Base-by-base conservation (phyloP, 2,113 vertebrate species). In the Percina caprodes region DNA sequence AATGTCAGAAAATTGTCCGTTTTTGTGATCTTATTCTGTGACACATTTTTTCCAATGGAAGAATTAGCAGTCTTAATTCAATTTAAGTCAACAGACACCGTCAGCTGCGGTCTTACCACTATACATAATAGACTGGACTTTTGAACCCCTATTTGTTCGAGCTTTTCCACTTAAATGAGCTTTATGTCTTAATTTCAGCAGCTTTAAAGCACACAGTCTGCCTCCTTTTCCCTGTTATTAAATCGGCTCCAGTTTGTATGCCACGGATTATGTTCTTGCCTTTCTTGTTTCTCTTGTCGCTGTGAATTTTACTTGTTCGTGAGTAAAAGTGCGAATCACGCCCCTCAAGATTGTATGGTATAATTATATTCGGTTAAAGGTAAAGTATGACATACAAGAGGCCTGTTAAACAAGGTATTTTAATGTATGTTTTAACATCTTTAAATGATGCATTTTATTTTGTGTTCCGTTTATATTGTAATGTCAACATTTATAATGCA, bases 371-470 rank as follows among this genome's bases (percentile, higher is more conserved):
- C 71, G 35, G 21, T 58, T 68, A 24, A 80, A 63, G 12, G 21
- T 52, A 23, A 12, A 30, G 16, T 83, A 18, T 72, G 21, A 60
- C 21, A 73, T 26, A 46, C 46, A 55, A 63, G 51, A 18, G 10
- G 13, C 23, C 26, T 45, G 24, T 46, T 59, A 24, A 48, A 48
- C 11, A 39, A 79, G 35, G 33, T 68, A 7, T 67, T 77, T 70
- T 77, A 46, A 82, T 72, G 77, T 75, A 88, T 83, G 79, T 80
- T 42, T 0, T 26, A 54, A 46, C 42, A 14, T 74, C 24, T 63
- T 83, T 60, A 59, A 77, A 61, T 80, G 2, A 77, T 84, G 77
- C 83, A 86, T 84, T 88, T 89, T 85, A 85, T 83, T 79, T 80
- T 78, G 48, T 52, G 56, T 83, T 77, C 45, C 61, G 21, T 72